Conservation (phyloP, 2,113 vertebrate species). For the Syrrhaptes paradoxus region DNA sequence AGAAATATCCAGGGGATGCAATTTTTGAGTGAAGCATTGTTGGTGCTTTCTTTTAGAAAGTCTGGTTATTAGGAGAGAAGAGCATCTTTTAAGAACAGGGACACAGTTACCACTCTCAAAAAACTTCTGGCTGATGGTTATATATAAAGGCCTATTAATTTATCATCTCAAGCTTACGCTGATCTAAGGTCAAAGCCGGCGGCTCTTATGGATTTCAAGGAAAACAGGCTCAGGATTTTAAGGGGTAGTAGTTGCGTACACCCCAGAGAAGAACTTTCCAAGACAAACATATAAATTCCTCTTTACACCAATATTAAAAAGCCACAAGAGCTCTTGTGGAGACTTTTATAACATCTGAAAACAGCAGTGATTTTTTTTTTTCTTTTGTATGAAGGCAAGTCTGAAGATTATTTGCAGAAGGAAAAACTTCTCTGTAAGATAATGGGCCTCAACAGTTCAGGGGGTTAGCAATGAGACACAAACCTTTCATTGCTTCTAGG, state of each 20-base stretch:
- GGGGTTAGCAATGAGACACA: conserved; percentile 10
- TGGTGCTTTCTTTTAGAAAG: background rate
- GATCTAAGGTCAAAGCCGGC: background rate
- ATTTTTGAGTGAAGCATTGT: background rate
- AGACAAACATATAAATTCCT: background rate
- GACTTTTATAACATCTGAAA: background rate
- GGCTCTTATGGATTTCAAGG: background rate
- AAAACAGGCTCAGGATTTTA: background rate
- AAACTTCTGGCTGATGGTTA: background rate
- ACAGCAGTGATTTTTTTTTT: background rate
- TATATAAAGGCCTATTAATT: background rate
- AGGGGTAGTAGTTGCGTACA: background rate
- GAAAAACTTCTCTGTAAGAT: conserved; percentile 13
- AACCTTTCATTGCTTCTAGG: conserved; percentile 37
- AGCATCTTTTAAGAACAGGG: background rate
- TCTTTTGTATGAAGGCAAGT: background rate
- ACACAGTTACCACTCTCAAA: background rate
- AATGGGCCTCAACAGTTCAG: background rate
- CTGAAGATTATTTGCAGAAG: conserved; percentile 19
- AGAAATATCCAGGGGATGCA: background rate
- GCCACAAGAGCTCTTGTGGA: background rate
- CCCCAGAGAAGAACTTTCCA: background rate
- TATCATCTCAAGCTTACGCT: background rate
- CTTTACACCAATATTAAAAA: background rate
- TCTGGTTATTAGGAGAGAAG: background rate